Conservation (phyloP, 2,888 invertebrate species). For the Ormyrus rosae region DNA sequence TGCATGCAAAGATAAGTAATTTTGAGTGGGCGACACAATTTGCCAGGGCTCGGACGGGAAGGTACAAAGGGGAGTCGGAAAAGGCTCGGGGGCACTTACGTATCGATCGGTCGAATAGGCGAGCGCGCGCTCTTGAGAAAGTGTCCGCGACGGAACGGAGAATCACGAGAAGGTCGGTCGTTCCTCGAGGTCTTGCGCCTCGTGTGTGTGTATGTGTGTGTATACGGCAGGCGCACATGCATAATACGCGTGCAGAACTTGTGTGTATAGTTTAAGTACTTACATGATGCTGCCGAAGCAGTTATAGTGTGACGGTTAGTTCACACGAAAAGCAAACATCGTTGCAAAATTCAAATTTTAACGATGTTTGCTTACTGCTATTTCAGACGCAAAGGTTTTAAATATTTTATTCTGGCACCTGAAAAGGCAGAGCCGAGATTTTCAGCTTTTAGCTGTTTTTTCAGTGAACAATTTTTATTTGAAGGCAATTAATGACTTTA, state of each 20-base stretch:
- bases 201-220: background rate
- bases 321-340: background rate
- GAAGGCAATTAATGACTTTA: too few relatives aligned
- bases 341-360: slow-evolving; percentile 7
- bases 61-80: slow-evolving; percentile 18
- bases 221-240: background rate
- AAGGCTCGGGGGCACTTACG: background rate
- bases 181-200: slow-evolving; percentile 29
- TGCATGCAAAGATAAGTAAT: too few relatives aligned
- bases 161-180: slow-evolving; percentile 61
- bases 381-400: too few relatives aligned
- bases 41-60: background rate
- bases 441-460: too few relatives aligned
- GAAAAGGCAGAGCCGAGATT: too few relatives aligned
- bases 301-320: background rate
- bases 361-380: background rate
- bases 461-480: too few relatives aligned
- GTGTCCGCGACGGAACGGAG: slow-evolving; percentile 51
- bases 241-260: background rate
- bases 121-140: slow-evolving; percentile 32
- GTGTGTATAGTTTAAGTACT: background rate
- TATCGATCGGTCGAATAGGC: slow-evolving; percentile 18
- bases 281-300: background rate
- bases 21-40: slow-evolving; percentile 20
- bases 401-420: too few relatives aligned